These are phyloP conservation scores for Bombyx mandarina DNA, from an alignment of 1,140 invertebrate genomes.

Conservation along the genomic window DNA sequence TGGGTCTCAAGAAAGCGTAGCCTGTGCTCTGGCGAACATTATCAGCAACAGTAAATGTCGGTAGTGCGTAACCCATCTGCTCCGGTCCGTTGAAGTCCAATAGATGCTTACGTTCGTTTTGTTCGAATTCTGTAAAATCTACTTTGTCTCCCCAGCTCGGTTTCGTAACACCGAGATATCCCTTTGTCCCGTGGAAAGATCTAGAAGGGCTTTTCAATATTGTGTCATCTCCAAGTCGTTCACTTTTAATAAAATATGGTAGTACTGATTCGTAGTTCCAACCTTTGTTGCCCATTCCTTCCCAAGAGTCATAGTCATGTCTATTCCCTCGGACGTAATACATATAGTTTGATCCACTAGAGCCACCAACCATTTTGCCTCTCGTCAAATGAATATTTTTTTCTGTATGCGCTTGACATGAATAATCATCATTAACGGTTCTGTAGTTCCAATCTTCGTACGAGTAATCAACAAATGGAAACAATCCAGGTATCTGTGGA, in stretches of 20 bases:
- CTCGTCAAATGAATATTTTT: conserved; percentile 70
- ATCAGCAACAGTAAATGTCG: conserved; percentile 71
- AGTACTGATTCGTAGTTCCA: conserved; percentile 89
- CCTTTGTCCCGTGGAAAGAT: conserved; percentile 4
- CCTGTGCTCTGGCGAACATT: conserved; percentile 87
- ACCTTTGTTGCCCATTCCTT: conserved; percentile 81
- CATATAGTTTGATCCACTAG: conserved; percentile 93
- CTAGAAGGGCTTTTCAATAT: conserved; percentile 67
- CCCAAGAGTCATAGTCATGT: conserved; percentile 90
- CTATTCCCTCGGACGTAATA: conserved; percentile 86
- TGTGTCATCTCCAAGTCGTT: conserved; percentile 84
- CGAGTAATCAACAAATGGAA: conserved; percentile 8
- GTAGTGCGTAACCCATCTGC: conserved; percentile 8
- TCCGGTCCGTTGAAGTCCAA: conserved; percentile 7
- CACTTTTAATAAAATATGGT: conserved; percentile 87
- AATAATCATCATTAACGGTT: conserved; percentile 75
- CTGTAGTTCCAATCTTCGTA: conserved; percentile 77
- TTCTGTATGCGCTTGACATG: conserved; percentile 73
- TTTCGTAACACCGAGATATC: conserved; percentile 8
- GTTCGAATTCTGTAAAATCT: conserved; percentile 79
- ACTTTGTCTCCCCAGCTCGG: conserved; percentile 72
- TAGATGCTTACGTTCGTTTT: conserved; percentile 80
- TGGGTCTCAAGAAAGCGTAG: conserved; percentile 84
- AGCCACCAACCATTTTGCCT: conserved; percentile 88
- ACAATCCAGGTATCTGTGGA: conserved; percentile 13